phyloP scores from a whole-genome alignment of 2,797 vertebrate species.

The Loris lydekkerianus region DNA sequence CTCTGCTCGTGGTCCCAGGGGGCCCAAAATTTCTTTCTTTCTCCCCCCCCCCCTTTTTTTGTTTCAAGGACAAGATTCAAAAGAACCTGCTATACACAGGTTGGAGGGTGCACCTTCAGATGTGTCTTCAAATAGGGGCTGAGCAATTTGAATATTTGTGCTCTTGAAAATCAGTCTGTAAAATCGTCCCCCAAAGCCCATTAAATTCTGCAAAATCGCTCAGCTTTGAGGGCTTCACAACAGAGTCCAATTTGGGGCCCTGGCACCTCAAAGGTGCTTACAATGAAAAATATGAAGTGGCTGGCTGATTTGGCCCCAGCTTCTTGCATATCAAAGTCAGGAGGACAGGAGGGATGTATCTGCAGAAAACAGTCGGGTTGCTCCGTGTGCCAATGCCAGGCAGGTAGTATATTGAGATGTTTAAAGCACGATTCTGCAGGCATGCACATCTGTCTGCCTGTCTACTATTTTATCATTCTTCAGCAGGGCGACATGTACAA shows the following conservation, averaged over 20 bases:
- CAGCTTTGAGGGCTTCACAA: constrained; percentile 78
- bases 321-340: constrained; percentile 88
- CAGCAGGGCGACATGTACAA: neutral
- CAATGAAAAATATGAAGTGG: constrained; percentile 85
- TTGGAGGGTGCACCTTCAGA: constrained; percentile 90
- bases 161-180: constrained; percentile 88
- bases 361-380: constrained; percentile 68
- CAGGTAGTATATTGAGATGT: constrained; percentile 84
- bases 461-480: neutral
- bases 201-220: constrained; percentile 88
- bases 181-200: constrained; percentile 89
- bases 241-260: constrained; percentile 66
- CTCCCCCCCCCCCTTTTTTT: constrained; percentile 74
- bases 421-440: neutral
- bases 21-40: constrained; percentile 84
- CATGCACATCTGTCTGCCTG: neutral
- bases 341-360: constrained; percentile 76
- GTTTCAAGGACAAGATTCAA: constrained; percentile 92
- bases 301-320: constrained; percentile 84
- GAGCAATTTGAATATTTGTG: constrained; percentile 90
- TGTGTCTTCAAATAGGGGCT: constrained; percentile 90
- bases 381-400: constrained; percentile 63
- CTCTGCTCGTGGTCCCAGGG: constrained; percentile 89
- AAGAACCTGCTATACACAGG: constrained; percentile 89
- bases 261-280: constrained; percentile 58